phyloP scores from a whole-genome alignment of 2,797 vertebrate genomes.

The Discoglossus pictus region DNA sequence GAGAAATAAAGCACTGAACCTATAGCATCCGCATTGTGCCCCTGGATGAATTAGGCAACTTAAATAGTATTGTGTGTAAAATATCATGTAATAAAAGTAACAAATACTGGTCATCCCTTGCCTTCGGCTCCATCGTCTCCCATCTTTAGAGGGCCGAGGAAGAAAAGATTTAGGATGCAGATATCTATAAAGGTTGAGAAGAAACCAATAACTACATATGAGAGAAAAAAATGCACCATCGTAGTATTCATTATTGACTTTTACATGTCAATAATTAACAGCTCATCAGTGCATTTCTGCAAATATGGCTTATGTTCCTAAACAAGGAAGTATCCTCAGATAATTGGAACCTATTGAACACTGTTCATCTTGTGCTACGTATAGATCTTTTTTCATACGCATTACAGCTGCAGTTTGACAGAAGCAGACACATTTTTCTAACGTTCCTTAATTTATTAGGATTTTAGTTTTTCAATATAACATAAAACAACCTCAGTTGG shows the following conservation, averaged over 20 bases:
- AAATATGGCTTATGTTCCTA: slow-evolving; percentile 51
- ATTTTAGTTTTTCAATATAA: no score
- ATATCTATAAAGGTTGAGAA: slow-evolving; percentile 35
- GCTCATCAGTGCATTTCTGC: slow-evolving; percentile 51
- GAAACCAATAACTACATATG: slow-evolving; percentile 48
- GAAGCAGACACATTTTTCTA: slow-evolving; percentile 9
- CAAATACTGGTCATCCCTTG: slow-evolving; percentile 28
- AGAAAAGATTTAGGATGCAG: slow-evolving; percentile 43
- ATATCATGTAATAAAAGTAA: slow-evolving; percentile 34
- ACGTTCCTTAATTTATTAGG: no score
- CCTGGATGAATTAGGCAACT: background rate
- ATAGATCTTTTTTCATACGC: background rate
- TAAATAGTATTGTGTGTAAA: background rate
- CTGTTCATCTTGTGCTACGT: slow-evolving; percentile 30
- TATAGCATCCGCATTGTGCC: slow-evolving; percentile 15
- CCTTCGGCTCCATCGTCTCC: slow-evolving; percentile 1
- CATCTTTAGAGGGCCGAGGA: slow-evolving; percentile 4
- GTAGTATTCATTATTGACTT: slow-evolving; percentile 49
- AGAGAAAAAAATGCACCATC: slow-evolving; percentile 25
- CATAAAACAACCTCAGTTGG: no score
- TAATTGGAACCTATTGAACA: slow-evolving; percentile 36
- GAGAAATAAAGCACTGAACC: slow-evolving; percentile 25
- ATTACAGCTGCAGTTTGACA: slow-evolving; percentile 21
- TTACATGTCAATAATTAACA: slow-evolving; percentile 51
- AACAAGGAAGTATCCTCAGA: slow-evolving; percentile 31